Evolutionary conservation across 2,888 invertebrate species (phyloP).

Genomic region (Adineta ricciae): DNA sequence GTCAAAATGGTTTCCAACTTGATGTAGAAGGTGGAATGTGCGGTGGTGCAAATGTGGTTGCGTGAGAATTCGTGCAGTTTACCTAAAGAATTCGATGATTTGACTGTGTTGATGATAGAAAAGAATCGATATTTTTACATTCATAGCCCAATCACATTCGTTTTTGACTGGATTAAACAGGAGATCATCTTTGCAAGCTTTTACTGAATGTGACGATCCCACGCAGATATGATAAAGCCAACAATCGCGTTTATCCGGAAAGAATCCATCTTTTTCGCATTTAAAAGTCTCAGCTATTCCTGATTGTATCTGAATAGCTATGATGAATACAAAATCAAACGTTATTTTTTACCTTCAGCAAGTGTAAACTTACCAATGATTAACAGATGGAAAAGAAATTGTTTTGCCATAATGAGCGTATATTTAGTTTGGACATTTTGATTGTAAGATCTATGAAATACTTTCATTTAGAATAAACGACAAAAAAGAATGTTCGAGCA

Average conservation of each 20-base stretch:
- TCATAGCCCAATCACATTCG: constrained; percentile 33
- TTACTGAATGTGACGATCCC: constrained; percentile 28
- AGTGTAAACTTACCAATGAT: neutral
- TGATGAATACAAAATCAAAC: neutral
- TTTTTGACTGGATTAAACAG: constrained; percentile 30
- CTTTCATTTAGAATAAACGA: neutral
- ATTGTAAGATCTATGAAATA: neutral
- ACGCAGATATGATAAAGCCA: constrained; percentile 34
- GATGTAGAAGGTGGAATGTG: neutral
- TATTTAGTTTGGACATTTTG: neutral
- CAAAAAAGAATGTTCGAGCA: neutral
- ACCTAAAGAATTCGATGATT: neutral
- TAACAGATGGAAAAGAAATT: neutral
- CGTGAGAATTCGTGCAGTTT: neutral
- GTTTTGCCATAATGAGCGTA: neutral
- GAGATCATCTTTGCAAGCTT: constrained; percentile 33
- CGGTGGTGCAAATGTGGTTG: neutral
- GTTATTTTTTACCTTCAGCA: neutral
- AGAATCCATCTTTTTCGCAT: constrained; percentile 33
- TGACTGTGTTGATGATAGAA: neutral
- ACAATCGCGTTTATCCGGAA: constrained; percentile 32
- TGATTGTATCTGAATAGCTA: neutral
- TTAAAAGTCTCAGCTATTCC: constrained; percentile 19
- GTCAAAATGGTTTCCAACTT: too few relatives aligned
- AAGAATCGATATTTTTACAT: neutral